Base-by-base conservation (phyloP, 2,888 invertebrate genomes). In the Agrochola macilenta region DNA sequence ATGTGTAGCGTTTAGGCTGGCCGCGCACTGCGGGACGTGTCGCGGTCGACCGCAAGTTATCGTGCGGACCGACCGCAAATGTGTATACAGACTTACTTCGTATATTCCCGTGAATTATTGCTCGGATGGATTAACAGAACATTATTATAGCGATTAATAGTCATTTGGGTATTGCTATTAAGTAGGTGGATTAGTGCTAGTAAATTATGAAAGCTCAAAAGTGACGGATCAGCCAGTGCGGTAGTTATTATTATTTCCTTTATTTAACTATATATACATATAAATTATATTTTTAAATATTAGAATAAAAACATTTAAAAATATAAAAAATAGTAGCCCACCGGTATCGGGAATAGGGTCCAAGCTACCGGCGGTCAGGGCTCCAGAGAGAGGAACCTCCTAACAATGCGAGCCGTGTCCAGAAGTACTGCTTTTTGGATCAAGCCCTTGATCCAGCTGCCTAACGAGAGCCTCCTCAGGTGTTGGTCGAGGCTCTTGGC, bases 31-130 rank as follows among this genome's bases (percentile, higher is more conserved):
- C 69, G 85, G 76, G 78, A 69, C 76, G 72, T 69, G 64, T 76
- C 66, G 88, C 64, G 88, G 88, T 77, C 35, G 3, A 17, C 88
- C 88, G 75, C 88, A 79, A 87, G 83, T 82, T 84, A 82, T 78
- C 83, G 78, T 82, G 64, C 49, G 65, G 83, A 70, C 63, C 35
- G 35, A 78, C 81, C 80, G 58, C 71, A 69, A 58, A 74, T 76
- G 61, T 80, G 66, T 74, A 71, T 52, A 71, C 65, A 43, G 66
- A 75, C 68, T 71, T 58, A 64, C 23, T 76, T 46, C 5, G 60
- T 66, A 85, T 69, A 79, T 65, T 57, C 57, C 1, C 2, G 30
- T 86, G 35, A 81, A 78, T 85, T 76, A 81, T 81, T 76, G 60
- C 80, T 61, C 20, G 49, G 11, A 57, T 66, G 43, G 65, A 70